phyloP scores from a whole-genome alignment of 1,140 invertebrate species.

The Homarus americanus region DNA sequence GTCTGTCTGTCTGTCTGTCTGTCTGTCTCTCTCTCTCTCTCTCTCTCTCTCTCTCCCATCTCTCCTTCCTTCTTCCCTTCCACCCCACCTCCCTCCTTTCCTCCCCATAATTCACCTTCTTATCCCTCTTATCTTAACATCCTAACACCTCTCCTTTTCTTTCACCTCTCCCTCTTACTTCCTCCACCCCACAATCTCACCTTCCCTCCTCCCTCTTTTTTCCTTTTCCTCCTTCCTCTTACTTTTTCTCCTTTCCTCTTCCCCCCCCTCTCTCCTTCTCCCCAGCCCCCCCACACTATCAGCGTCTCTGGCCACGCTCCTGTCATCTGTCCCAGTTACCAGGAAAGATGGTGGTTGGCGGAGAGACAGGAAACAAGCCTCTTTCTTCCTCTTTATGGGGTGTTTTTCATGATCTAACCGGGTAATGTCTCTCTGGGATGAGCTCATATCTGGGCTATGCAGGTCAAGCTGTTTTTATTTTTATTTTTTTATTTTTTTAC shows the following conservation, averaged over 20 bases:
- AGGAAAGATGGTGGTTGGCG: not conserved
- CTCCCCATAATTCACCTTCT: too few relatives aligned
- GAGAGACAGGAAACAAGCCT: not conserved
- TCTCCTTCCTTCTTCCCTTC: not conserved
- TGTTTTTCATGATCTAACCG: not conserved
- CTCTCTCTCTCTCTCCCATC: not conserved
- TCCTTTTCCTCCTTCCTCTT: not conserved
- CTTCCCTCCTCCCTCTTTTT: not conserved
- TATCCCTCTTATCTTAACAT: not conserved
- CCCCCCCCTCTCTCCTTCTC: not conserved
- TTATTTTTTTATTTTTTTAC: not conserved
- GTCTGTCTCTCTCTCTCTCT: not conserved
- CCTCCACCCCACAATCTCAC: not conserved
- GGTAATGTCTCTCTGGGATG: not conserved
- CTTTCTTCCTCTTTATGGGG: not conserved
- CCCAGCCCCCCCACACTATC: not conserved
- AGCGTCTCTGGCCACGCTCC: not conserved
- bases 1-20: too few relatives aligned
- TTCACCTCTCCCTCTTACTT: not conserved
- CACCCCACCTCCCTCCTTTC: not conserved
- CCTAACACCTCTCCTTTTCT: not conserved
- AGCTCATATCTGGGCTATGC: not conserved
- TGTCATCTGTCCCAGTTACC: slow-evolving; percentile 3
- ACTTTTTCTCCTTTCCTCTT: not conserved
- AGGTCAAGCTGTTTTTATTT: not conserved